Conservation (phyloP, 1,140 invertebrate species). For the Bombus confusus region DNA sequence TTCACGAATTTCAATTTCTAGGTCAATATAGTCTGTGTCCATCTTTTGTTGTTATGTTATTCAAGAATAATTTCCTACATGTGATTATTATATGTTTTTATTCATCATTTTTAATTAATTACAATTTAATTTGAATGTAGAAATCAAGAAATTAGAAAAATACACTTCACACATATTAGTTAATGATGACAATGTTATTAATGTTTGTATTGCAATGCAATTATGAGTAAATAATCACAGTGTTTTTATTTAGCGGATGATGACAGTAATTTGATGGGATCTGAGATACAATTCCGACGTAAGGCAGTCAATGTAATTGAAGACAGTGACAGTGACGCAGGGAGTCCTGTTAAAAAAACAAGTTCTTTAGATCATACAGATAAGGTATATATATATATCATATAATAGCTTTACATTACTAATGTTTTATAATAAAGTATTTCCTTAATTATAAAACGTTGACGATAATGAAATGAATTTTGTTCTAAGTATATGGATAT, state of each 20-base stretch:
- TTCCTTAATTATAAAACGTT: neutral
- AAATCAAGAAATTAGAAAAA: neutral
- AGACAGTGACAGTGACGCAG: constrained; percentile 78
- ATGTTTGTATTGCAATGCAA: neutral
- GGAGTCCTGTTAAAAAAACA: constrained; percentile 64
- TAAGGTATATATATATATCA: neutral
- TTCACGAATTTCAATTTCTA: neutral
- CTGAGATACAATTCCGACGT: constrained; percentile 71
- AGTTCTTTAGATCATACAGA: neutral
- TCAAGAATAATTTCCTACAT: neutral
- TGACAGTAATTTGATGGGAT: constrained; percentile 72
- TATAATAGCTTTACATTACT: neutral
- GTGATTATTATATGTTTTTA: neutral
- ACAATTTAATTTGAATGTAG: neutral
- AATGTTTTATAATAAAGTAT: neutral
- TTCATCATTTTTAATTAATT: neutral
- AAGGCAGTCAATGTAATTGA: constrained; percentile 77
- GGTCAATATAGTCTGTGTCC: constrained; percentile 20
- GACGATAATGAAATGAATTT: neutral
- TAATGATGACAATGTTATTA: neutral
- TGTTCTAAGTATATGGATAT: neutral
- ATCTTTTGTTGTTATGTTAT: constrained; percentile 31
- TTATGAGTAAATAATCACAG: constrained; percentile 8
- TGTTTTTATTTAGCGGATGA: constrained; percentile 71
- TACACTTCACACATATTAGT: neutral